Evolutionary conservation across 2,113 vertebrate genomes (phyloP), one percentile per base, ranked within the genome.

Genomic region (Delphinus delphis): DNA sequence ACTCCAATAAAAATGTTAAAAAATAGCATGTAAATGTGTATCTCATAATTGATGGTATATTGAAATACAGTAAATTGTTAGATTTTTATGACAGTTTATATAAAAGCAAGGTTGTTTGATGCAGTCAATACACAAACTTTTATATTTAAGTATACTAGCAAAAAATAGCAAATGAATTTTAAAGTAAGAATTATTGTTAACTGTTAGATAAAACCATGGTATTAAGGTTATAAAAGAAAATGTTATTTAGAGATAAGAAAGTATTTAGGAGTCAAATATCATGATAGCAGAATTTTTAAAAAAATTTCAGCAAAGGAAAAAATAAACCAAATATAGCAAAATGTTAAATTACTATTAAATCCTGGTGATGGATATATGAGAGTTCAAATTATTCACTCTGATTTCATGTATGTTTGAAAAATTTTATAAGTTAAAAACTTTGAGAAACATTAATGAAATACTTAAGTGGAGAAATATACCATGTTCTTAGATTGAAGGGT

Each of bases 161-260:
- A 67, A 87, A 70, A 55, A 73, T 14, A 74, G 62, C 62, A 91
- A 31, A 47, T 47, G 26, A 71, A 76, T 74, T 74, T 95, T 82
- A 82, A 92, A 58, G 55, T 58, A 58, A 74, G 44, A 62, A 47
- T 44, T 89, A 60, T 26, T 88, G 18, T 60, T 31, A 44, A 62
- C 33, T 50, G 21, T 63, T 82, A 58, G 18, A 65, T 74, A 71
- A 21, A 87, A 41, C 71, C 8, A 87, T 33, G 31, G 36, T 31
- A 88, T 88, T 68, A 93, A 88, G 47, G 21, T 82, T 74, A 71
- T 58, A 58, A 73, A 95, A 33, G 63, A 84, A 71, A 67, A 95
- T 91, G 26, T 93, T 93, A 31, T 33, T 76, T 50, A 53, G 58
- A 80, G n/a, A 41, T 26, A 86, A 15, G 50, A 14, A 91, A 95